Evolutionary conservation across 30 jellyfish, hydroid and myxozoan genomes (phyloP), one percentile per base, ranked within the genome.

Genomic region (Aurelia sp.): DNA sequence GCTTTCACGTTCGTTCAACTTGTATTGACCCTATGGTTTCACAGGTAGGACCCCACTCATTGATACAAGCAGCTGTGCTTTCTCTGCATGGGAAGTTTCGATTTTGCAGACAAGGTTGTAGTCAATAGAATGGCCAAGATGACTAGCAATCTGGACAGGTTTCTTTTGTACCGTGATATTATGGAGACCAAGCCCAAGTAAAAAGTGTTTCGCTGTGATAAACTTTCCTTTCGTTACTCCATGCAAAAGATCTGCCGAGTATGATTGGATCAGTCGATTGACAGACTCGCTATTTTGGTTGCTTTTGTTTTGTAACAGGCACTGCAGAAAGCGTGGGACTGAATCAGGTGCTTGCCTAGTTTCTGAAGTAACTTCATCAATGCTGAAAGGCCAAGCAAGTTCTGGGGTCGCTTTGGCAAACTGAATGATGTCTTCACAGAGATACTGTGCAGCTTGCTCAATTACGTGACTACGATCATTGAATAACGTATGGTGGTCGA

Each of bases 401-500:
- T 80, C 90, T 13, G 87, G 70, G 8, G 27, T 41, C 13, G 66
- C 31, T 44, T 60, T 18, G 20, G 48, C 89, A 66, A 57, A 65
- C 66, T 66, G n/a, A 65, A 67, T 11, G 55, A 81, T 68, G 31
- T 40, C 89, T 41, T 81, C 89, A 16, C 91, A 5, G 13, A 81
- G 52, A 81, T 81, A 81, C 35, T 53, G 76, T 8, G 91, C 91
- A 31, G 91, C 91, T 81, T 81, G 84, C 58, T 81, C 24, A 84
- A 81, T 51, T 21, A 68, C 51, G 52, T 81, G 71, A 50, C 81
- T 33, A 75, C 66, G 51, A 75, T 75, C 87, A 55, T 75, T 19
- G 48, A 75, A 75, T 17, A 75, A 15, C 24, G 66, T 24, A 75
- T 75, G 80, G 52, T 55, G 63, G 87, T 55, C 87, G 66, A 75